phyloP scores from a whole-genome alignment of 2,797 vertebrate species.

The Pangasius djambal region DNA sequence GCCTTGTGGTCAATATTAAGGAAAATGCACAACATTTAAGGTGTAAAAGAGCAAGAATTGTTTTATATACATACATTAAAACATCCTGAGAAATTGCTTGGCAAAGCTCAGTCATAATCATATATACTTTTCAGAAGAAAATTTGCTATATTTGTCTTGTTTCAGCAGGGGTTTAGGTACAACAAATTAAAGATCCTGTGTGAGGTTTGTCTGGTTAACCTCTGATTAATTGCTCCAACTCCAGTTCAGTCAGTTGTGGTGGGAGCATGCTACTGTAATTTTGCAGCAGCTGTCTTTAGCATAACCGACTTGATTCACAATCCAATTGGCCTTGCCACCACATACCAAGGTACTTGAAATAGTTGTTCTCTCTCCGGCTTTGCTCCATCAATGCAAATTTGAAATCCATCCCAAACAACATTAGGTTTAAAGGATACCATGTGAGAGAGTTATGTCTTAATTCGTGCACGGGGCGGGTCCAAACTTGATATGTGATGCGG shows the following conservation, averaged over 20 bases:
- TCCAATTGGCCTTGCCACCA: slow-evolving; percentile 72
- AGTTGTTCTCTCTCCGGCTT: slow-evolving; percentile 65
- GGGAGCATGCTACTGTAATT: slow-evolving; percentile 74
- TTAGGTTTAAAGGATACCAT: slow-evolving; percentile 45
- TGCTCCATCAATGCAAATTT: slow-evolving; percentile 45
- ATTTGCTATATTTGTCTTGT: slow-evolving; percentile 54
- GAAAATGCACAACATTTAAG: slow-evolving; percentile 18
- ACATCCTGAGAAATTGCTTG: slow-evolving; percentile 57
- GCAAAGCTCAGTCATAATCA: slow-evolving; percentile 48
- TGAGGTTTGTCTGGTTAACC: slow-evolving; percentile 74
- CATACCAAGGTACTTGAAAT: slow-evolving; percentile 75
- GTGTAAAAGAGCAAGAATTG: slow-evolving; percentile 33
- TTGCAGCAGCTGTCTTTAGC: slow-evolving; percentile 78
- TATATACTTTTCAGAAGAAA: slow-evolving; percentile 58
- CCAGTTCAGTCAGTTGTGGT: slow-evolving; percentile 69
- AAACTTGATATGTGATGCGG: slow-evolving; percentile 4
- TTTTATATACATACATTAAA: slow-evolving; percentile 56
- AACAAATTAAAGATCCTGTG: slow-evolving; percentile 72
- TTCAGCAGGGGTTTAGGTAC: slow-evolving; percentile 58
- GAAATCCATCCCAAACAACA: slow-evolving; percentile 53
- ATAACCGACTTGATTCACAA: slow-evolving; percentile 66
- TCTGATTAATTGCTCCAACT: slow-evolving; percentile 79
- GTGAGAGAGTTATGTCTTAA: slow-evolving; percentile 20
- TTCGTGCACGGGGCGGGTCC: slow-evolving; percentile 29
- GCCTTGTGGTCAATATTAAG: slow-evolving; percentile 3